A percentile compares a stretch with the other conserved stretches of the same genome.
Conservation (phyloP, 23 tunicate genomes). For the Corella eumyota region DNA sequence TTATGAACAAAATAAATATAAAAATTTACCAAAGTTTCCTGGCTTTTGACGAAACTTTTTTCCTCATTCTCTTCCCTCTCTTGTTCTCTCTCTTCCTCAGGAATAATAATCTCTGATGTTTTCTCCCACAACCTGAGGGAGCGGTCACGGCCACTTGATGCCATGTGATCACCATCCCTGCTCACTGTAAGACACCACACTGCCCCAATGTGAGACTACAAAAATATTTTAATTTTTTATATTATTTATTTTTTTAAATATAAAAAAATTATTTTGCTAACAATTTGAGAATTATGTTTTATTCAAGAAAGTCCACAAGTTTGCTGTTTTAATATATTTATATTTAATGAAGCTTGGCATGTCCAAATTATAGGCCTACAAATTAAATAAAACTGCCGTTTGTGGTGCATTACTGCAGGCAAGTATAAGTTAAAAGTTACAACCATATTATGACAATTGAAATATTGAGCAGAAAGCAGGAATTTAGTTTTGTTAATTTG, state of each 20-base stretch:
- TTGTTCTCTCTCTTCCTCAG: slow-evolving; percentile 68
- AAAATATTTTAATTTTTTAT: neutral
- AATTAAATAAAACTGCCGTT: too few species aligned
- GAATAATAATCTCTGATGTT: slow-evolving; percentile 61
- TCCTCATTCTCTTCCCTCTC: slow-evolving; percentile 59
- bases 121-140: slow-evolving; percentile 62
- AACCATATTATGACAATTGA: too few species aligned
- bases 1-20: too few species aligned
- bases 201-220: slow-evolving; percentile 48
- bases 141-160: slow-evolving; percentile 46
- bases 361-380: too few species aligned
- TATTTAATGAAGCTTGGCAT: neutral
- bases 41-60: slow-evolving; percentile 27
- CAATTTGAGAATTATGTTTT: neutral
- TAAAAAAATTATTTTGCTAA: neutral
- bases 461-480: too few species aligned
- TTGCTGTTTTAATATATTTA: neutral
- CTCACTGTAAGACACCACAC: slow-evolving; percentile 29
- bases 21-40: slow-evolving; percentile 37
- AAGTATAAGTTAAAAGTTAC: too few species aligned
- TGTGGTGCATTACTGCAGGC: too few species aligned
- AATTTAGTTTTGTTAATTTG: too few species aligned
- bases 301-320: too few species aligned
- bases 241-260: neutral
- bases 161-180: slow-evolving; percentile 58